Base-by-base conservation (phyloP, 2,888 invertebrate genomes). In the Tenthredo distinguenda region DNA sequence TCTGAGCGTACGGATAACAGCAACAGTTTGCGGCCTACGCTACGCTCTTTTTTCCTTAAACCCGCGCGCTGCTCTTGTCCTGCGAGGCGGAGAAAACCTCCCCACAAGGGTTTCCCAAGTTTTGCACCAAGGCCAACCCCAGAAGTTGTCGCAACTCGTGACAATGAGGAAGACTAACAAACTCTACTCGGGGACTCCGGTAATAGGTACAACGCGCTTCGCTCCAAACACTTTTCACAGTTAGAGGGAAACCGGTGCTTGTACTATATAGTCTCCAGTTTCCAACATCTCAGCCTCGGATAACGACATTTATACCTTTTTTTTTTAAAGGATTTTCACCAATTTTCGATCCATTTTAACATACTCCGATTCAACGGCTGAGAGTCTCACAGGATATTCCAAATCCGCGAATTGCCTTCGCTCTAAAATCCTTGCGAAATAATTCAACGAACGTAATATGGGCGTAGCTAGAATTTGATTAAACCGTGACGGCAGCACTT, bases 1-100 rank as follows among this genome's bases (percentile, higher is more conserved):
- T 72, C 86, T 58, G 47, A 68, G 77, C 86, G 68, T 85, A 71
- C 65, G 82, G 55, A 71, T 72, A 26, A 50, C 50, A 37, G 40
- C 47, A 71, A 86, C 85, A 86, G 62, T 87, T 84, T 74, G 85
- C 85, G 84, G 76, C 68, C 77, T 85, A 47, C 62, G 81, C 86
- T 62, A 76, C 58, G 43, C 50, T 85, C 83, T 55, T 82, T 86
- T 86, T 87, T 85, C 68, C 55, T 83, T 31, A 31, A 79, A 81
- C 82, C 82, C 58, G 43, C 58, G 47, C 37, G 34, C 40, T 47
- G 77, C 85, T 86, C 79, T 62, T 55, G n/a, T 55, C n/a, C n/a
- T 55, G 5, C 18, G 7, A 6, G n/a, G 2, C 55, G 7, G 18
- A 55, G 55, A 55, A n/a, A 55, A 55, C 55, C 55, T n/a, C n/a